These are phyloP conservation scores for Anastatus disparis DNA, from an alignment of 1,140 invertebrate species.

Conservation along the genomic window DNA sequence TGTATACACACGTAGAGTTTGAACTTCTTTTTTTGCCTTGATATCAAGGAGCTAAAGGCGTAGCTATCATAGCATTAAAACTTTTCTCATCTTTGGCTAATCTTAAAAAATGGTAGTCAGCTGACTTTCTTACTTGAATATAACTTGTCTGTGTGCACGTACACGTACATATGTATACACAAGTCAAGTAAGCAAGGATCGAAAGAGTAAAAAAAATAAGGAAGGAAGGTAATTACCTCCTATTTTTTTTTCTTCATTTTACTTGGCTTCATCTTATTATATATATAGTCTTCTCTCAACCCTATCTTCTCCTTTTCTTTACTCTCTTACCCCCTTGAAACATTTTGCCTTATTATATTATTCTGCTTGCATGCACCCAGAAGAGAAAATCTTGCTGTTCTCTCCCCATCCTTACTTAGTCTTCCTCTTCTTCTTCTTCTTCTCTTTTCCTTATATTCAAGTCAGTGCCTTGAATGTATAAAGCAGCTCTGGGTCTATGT, in stretches of 20 bases:
- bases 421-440: neutral
- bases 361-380: constrained; percentile 31
- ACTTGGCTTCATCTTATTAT: neutral
- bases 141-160: no score
- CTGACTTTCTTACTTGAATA: no score
- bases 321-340: neutral
- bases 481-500: no score
- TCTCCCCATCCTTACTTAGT: neutral
- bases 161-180: no score
- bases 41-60: constrained; percentile 3
- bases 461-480: no score
- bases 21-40: no score
- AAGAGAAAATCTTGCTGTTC: no score
- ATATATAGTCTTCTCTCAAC: no score
- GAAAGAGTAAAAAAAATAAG: neutral
- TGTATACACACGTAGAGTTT: no score
- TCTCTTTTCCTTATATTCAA: neutral
- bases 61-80: constrained; percentile 42
- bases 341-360: constrained; percentile 43
- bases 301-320: no score
- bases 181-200: no score
- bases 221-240: constrained; percentile 35
- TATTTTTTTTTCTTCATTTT: neutral
- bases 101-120: constrained; percentile 41
- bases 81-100: constrained; percentile 47